phyloP scores from a whole-genome alignment of 2,797 vertebrate species.

The Gambusia yucatana region DNA sequence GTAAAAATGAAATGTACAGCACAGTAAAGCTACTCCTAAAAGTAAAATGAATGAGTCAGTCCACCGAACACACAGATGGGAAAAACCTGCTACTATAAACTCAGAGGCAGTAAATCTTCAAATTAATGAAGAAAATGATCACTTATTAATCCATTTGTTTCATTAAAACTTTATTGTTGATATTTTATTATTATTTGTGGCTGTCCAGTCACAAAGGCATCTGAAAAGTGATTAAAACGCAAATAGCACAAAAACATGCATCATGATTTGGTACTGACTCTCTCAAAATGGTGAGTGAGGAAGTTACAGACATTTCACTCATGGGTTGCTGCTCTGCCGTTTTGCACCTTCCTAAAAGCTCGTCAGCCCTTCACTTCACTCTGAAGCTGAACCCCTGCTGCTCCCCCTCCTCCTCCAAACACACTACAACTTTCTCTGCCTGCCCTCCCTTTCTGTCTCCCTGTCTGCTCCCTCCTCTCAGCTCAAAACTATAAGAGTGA shows the following conservation, averaged over 20 bases:
- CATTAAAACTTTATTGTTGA: not conserved
- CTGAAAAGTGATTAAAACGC: not conserved
- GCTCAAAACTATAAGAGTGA: conserved; percentile 64
- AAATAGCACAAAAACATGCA: conserved; percentile 4
- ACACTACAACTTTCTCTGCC: conserved; percentile 47
- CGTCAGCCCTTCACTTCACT: conserved; percentile 63
- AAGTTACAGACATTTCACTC: conserved; percentile 7
- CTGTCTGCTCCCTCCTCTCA: conserved; percentile 51
- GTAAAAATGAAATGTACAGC: no score
- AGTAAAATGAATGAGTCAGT: not conserved
- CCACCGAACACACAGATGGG: not conserved
- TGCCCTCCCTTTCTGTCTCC: conserved; percentile 49
- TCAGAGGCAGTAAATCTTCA: not conserved
- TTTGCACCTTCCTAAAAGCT: conserved; percentile 78
- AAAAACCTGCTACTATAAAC: not conserved
- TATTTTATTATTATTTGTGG: not conserved
- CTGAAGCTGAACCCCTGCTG: conserved; percentile 45
- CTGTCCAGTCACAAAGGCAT: not conserved
- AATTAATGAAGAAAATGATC: not conserved
- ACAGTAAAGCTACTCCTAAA: no score
- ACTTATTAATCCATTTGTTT: not conserved
- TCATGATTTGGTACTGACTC: not conserved
- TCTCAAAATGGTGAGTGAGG: not conserved
- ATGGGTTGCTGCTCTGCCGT: conserved; percentile 32
- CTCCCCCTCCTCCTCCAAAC: conserved; percentile 36